Evolutionary conservation across 1,140 invertebrate genomes (phyloP), one percentile per base, ranked within the genome.

Genomic region (Brachionus asplanchnoidis): DNA sequence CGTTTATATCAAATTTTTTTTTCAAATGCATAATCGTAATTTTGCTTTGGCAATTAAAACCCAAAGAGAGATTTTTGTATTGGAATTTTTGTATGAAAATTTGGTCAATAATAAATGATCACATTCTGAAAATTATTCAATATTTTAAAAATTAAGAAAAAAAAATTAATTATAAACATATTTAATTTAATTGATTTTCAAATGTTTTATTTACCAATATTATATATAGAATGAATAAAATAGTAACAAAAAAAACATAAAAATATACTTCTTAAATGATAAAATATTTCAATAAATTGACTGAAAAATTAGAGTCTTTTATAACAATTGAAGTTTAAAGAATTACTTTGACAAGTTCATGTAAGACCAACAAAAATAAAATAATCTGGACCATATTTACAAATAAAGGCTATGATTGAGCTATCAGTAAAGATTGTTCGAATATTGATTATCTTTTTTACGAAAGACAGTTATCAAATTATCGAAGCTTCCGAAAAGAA

Each of bases 391-490:
- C 3, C 20, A 60, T 60, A 60, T 60, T 26, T 60, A 60, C 53
- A 60, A 60, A 60, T 20, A 60, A 60, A 9, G 8, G 8, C 8
- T 26, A 60, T 60, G 53, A 60, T 60, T 23, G 3, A 60, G 8
- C 53, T 60, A 1, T 60, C 14, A 46, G 44, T n/a, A 46, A 12
- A 12, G 1, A 46, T n/a, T 46, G 14, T 46, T 60, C 20, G 1
- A 60, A 17, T 60, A n/a, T 3, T 68, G 66, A 68, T 68, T 68
- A 42, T 73, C 68, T 73, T 17, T 73, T 40, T n/a, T 40, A 12
- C 73, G 73, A 77, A 77, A 77, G 11, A 77, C 42, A 12, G 73
- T 53, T 50, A 77, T 46, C 23, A 46, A 23, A 77, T 82, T 82
- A 17, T 82, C 79, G 40, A 11, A 44, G 28, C 79, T 65, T 3